Evolutionary conservation across 1,140 invertebrate species (phyloP), one percentile per base, ranked within the genome.

Genomic region (Neodiprion virginianus): DNA sequence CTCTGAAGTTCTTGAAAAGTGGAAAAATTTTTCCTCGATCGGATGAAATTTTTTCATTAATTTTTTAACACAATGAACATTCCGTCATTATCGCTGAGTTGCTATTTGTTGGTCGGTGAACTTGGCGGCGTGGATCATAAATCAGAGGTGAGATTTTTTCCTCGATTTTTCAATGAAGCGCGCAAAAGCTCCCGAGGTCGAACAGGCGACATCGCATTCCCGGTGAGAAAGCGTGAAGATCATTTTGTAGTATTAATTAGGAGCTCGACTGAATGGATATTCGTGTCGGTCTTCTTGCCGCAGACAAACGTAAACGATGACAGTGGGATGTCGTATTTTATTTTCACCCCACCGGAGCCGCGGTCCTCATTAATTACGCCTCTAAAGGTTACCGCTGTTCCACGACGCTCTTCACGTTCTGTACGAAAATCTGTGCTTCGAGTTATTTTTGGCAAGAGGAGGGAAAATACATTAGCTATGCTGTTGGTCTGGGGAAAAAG

Each of bases 401-500:
- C 17, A 21, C 17, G 17, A 21, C 17, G 28, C 28, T 40, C 28
- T 40, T 40, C 28, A 5, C 7, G 61, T 65, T 14, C 67, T 12
- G 48, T 48, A 50, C 70, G n/a, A 50, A 71, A 71, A 71, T 71
- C 70, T 71, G 70, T 71, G 53, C n/a, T 40, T 3, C 70, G 21
- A 50, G 70, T 71, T 71, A 71, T 71, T 71, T 71, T 71, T 48
- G 70, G 70, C 70, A 71, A 14, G 70, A 28, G 12, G 40, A 14
- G 12, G 48, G 23, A 50, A 53, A 48, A 71, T 71, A 48, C 48
- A 50, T 71, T 48, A 28, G 12, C n/a, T 3, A 49, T 47, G 23
- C 70, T 12, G 8, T 40, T 40, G n/a, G 53, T 61, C 70, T 50
- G 4, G 48, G 70, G 4, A 47, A 71, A 71, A 71, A 10, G 11